A percentile compares a stretch with the other conserved stretches of the same genome.
Evolutionary conservation across 2,797 vertebrate species (phyloP).

Genomic region (Mormyrus hasselquistii): DNA sequence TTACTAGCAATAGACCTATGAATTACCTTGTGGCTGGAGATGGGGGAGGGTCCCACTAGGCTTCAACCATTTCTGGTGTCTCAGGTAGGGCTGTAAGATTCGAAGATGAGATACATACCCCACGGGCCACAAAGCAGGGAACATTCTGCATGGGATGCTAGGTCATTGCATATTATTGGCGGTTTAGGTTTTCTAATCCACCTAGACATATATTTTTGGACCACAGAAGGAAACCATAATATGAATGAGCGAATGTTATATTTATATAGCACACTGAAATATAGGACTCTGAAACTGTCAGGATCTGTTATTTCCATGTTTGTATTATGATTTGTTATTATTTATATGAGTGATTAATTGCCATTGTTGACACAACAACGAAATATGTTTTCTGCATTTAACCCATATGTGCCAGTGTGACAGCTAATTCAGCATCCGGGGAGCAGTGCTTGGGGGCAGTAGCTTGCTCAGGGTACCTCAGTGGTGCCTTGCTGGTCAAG

Average conservation of each 20-base stretch:
- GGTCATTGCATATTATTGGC: background rate
- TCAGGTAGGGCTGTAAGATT: slow-evolving; percentile 68
- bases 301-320: background rate
- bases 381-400: too few species aligned
- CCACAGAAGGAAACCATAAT: background rate
- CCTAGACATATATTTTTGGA: background rate
- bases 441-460: too few species aligned
- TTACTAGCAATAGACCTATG: slow-evolving; percentile 75
- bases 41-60: slow-evolving; percentile 72
- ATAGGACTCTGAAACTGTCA: background rate
- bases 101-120: background rate
- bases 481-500: too few species aligned
- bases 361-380: too few species aligned
- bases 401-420: too few species aligned
- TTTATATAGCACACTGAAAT: background rate
- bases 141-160: background rate
- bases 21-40: background rate
- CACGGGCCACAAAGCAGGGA: background rate
- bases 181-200: background rate
- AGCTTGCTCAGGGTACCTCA: too few species aligned
- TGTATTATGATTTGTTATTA: background rate
- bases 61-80: slow-evolving; percentile 78
- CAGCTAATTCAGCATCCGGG: too few species aligned
- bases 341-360: too few species aligned
- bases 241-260: background rate